A percentile compares a stretch with the other conserved stretches of the same genome.
These are phyloP conservation scores for Celastrina argiolus DNA, from an alignment of 2,888 invertebrate species.

Conservation along the genomic window DNA sequence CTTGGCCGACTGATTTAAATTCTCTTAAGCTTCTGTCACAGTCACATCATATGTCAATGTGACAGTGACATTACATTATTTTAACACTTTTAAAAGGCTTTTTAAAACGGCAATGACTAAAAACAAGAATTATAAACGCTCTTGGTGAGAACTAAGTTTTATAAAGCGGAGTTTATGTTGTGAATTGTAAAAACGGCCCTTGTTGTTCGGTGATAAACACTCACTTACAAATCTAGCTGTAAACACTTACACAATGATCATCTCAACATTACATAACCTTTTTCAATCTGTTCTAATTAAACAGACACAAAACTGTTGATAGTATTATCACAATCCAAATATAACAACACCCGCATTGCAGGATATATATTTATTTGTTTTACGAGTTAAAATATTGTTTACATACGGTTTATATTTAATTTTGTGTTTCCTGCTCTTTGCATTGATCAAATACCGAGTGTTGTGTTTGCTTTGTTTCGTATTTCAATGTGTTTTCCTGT, in stretches of 20 bases:
- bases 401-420: neutral
- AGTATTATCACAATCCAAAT: neutral
- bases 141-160: too few species aligned
- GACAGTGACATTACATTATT: too few species aligned
- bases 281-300: neutral
- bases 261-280: neutral
- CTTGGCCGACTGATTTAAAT: too few species aligned
- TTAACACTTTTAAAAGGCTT: too few species aligned
- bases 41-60: too few species aligned
- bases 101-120: too few species aligned
- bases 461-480: neutral
- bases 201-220: too few species aligned
- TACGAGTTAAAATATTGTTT: constrained; percentile 4
- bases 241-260: neutral
- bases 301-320: neutral
- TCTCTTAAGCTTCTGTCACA: too few species aligned
- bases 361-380: constrained; percentile 35
- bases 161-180: too few species aligned
- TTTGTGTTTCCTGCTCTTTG: constrained; percentile 19
- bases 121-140: too few species aligned
- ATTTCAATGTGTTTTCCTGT: neutral
- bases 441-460: constrained; percentile 3
- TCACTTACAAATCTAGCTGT: neutral
- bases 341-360: constrained; percentile 44
- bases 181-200: too few species aligned